phyloP scores from a whole-genome alignment of 2,113 vertebrate species.

The Hirundichthys speculiger region DNA sequence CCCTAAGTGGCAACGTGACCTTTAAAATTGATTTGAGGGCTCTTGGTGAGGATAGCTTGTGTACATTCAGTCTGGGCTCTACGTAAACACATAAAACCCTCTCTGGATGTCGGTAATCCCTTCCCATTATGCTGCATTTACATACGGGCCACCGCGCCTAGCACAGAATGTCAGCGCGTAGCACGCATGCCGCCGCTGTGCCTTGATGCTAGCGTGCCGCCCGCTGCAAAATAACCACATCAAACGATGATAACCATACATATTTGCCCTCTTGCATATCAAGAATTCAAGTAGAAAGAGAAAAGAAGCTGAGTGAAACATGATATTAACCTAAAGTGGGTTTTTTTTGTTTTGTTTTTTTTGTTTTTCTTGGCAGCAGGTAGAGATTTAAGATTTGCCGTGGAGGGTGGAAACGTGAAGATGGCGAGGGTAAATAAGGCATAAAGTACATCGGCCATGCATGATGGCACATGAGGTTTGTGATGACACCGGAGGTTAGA shows the following conservation, averaged over 20 bases:
- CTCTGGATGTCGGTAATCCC: constrained; percentile 34
- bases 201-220: constrained; percentile 28
- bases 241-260: constrained; percentile 47
- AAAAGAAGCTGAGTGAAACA: constrained; percentile 45
- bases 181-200: constrained; percentile 20
- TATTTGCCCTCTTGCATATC: constrained; percentile 77
- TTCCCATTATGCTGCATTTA: constrained; percentile 44
- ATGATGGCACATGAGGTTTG: constrained; percentile 51
- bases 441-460: constrained; percentile 56
- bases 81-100: constrained; percentile 18
- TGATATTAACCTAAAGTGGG: constrained; percentile 32
- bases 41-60: constrained; percentile 42
- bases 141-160: constrained; percentile 29
- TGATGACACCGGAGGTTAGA: constrained; percentile 40
- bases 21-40: constrained; percentile 19
- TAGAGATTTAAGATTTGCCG: constrained; percentile 41
- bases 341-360: not conserved
- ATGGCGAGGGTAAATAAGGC: constrained; percentile 52
- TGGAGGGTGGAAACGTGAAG: constrained; percentile 35
- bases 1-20: constrained; percentile 30
- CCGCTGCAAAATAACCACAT: constrained; percentile 40
- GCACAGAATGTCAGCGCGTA: constrained; percentile 19
- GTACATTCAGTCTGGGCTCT: constrained; percentile 67
- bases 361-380: constrained; percentile 71
- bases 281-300: constrained; percentile 81